These are phyloP conservation scores for Lanius collurio DNA, from an alignment of 2,113 vertebrate species.

Conservation along the genomic window DNA sequence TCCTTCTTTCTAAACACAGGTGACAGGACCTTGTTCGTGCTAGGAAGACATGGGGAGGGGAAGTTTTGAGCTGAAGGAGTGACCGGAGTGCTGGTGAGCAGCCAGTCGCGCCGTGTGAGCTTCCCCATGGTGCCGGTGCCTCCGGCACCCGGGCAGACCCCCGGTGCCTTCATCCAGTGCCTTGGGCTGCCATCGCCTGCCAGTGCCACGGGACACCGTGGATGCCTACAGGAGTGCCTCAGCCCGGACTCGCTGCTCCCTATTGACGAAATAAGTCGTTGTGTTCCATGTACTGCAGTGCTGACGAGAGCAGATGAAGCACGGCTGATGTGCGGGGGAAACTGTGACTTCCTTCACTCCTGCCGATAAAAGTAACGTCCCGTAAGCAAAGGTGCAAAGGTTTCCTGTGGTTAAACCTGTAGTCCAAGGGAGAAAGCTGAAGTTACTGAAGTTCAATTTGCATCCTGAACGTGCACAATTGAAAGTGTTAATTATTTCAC, in stretches of 20 bases:
- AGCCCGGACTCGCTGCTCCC: neutral
- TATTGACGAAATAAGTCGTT: accelerated
- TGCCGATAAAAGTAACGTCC: neutral
- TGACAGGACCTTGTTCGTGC: neutral
- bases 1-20: neutral
- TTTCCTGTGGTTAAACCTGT: neutral
- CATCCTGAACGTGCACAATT: neutral
- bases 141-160: neutral
- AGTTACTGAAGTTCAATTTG: neutral
- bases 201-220: accelerated
- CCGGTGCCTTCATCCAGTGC: neutral
- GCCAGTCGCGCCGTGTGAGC: neutral
- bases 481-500: neutral
- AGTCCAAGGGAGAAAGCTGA: neutral
- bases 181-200: neutral
- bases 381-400: neutral
- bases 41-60: accelerated
- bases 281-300: accelerated
- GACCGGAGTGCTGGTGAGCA: accelerated
- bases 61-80: neutral
- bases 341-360: neutral
- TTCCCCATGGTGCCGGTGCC: neutral
- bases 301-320: neutral
- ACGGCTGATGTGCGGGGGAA: neutral
- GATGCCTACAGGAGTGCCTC: too few relatives aligned